Evolutionary conservation across 1,140 invertebrate species (phyloP).

Genomic region (Magallana angulata): DNA sequence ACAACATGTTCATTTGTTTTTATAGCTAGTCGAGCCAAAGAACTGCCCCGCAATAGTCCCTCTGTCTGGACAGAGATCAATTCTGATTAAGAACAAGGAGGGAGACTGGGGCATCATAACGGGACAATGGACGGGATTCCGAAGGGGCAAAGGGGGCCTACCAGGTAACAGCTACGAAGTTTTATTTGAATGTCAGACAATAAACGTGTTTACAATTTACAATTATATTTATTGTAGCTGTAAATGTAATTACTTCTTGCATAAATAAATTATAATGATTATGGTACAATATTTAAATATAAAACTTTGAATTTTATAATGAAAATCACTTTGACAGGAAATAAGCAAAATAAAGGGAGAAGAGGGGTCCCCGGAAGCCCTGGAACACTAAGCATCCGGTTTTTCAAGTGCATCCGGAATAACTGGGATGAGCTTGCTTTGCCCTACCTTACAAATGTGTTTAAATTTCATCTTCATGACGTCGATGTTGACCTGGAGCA

Average conservation of each 20-base stretch:
- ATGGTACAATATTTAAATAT: no score
- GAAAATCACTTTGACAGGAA: not conserved
- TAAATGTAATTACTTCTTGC: no score
- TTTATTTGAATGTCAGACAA: no score
- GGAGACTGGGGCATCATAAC: slow-evolving; percentile 71
- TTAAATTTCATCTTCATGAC: slow-evolving; percentile 56
- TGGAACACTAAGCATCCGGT: slow-evolving; percentile 68
- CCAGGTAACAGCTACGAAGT: slow-evolving; percentile 54
- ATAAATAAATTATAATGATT: no score
- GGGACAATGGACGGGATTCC: slow-evolving; percentile 67
- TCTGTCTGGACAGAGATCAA: slow-evolving; percentile 62
- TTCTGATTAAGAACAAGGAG: slow-evolving; percentile 69
- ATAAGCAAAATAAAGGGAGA: slow-evolving; percentile 15
- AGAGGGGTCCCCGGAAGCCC: slow-evolving; percentile 68
- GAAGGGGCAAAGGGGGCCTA: slow-evolving; percentile 64
- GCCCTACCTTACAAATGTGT: slow-evolving; percentile 53
- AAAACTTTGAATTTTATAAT: not conserved
- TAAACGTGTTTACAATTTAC: no score
- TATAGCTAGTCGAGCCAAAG: slow-evolving; percentile 53
- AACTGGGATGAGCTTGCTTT: slow-evolving; percentile 63
- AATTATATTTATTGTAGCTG: no score
- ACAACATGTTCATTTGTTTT: not conserved
- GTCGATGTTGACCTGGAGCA: slow-evolving; percentile 54
- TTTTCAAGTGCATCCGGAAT: slow-evolving; percentile 64
- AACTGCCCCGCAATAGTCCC: slow-evolving; percentile 52